Percentiles rank a stretch among this genome's conserved stretches.
These are phyloP conservation scores for Meles meles DNA, from an alignment of 2,113 vertebrate species.

Conservation along the genomic window DNA sequence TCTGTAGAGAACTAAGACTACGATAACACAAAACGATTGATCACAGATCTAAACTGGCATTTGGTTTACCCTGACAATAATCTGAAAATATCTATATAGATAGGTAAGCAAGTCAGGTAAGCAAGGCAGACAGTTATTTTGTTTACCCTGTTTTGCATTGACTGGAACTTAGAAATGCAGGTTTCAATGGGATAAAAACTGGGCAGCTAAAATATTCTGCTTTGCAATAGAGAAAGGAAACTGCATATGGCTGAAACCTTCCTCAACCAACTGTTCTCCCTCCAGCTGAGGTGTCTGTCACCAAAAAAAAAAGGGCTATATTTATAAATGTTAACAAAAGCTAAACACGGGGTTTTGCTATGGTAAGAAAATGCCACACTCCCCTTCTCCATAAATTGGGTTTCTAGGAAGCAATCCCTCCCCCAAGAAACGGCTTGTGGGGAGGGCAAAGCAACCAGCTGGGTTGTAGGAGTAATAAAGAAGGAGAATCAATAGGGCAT, in stretches of 20 bases:
- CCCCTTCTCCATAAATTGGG: constrained; percentile 90
- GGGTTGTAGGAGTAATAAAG: constrained; percentile 99
- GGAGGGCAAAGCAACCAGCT: constrained; percentile 99
- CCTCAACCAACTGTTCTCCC: not conserved
- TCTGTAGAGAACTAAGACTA: constrained; percentile 78
- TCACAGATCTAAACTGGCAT: constrained; percentile 83
- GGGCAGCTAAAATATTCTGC: constrained; percentile 56
- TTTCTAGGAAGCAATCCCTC: constrained; percentile 92
- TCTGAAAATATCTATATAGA: constrained; percentile 74
- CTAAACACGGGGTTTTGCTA: constrained; percentile 85
- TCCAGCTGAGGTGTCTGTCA: constrained; percentile 49
- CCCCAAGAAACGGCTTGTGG: constrained; percentile 92
- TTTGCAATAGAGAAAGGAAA: constrained; percentile 61
- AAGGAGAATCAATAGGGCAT: constrained; percentile 99
- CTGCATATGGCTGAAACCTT: constrained; percentile 17
- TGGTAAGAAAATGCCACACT: constrained; percentile 86
- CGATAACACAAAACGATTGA: constrained; percentile 75
- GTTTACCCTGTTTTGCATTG: constrained; percentile 68
- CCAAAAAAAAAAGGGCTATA: constrained; percentile 67
- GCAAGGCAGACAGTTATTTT: constrained; percentile 55
- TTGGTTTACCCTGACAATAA: constrained; percentile 80
- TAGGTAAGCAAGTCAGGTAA: too few relatives aligned
- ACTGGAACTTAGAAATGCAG: constrained; percentile 59
- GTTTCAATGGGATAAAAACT: constrained; percentile 72
- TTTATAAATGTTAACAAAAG: constrained; percentile 89